Conservation (phyloP, 2,888 invertebrate species). For the Eupsilia transversa region DNA sequence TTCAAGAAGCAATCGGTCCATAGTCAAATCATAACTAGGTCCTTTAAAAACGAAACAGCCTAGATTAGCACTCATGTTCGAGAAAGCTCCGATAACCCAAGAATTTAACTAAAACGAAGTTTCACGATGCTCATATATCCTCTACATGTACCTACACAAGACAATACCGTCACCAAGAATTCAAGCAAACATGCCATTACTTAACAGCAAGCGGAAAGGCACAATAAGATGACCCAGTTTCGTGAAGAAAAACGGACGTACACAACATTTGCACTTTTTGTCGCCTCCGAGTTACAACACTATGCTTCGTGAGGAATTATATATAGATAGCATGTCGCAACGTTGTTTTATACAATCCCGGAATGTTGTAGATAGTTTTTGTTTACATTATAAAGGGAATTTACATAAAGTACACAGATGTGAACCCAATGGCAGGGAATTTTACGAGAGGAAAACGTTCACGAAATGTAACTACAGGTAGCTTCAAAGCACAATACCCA, state of each 20-base stretch:
- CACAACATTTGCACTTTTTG: conserved; percentile 75
- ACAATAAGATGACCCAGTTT: conserved; percentile 75
- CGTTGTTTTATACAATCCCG: conserved; percentile 29
- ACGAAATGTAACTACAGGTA: neutral
- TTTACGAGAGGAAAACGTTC: neutral
- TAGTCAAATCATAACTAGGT: neutral
- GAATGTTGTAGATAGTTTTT: conserved; percentile 22
- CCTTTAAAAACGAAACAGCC: neutral
- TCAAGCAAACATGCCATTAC: conserved; percentile 64
- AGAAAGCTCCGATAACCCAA: neutral
- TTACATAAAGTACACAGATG: conserved; percentile 12
- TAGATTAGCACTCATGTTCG: neutral
- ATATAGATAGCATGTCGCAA: conserved; percentile 37
- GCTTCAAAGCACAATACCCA: neutral
- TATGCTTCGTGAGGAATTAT: conserved; percentile 37
- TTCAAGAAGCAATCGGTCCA: neutral
- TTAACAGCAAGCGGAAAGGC: conserved; percentile 68
- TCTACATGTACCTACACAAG: conserved; percentile 12
- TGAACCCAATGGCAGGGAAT: neutral
- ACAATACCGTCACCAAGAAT: conserved; percentile 56
- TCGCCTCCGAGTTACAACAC: conserved; percentile 57
- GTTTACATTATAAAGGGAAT: conserved; percentile 21
- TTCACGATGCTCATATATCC: conserved; percentile 9
- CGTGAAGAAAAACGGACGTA: conserved; percentile 67
- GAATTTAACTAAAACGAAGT: neutral